Evolutionary conservation across 2,888 invertebrate species (phyloP), one percentile per base, ranked within the genome.

Genomic region (Timema podura): DNA sequence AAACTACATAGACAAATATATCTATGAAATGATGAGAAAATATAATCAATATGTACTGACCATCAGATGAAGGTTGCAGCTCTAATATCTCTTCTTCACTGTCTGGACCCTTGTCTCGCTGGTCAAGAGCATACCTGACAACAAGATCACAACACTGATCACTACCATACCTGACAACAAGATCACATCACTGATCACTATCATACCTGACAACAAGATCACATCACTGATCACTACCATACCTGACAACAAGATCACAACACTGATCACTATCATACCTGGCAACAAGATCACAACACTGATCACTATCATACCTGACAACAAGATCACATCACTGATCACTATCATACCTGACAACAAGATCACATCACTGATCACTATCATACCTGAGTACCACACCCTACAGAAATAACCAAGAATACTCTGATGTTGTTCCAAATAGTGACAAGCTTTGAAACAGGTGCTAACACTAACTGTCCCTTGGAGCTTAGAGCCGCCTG

Each of bases 111-210:
- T 78, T 75, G 74, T 82, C 83, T 65, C 75, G 76, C 73, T 79
- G 81, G 79, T 88, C 88, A 47, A 88, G 79, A 68, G 88, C 88
- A 82, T 79, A 86, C 78, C 85, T 83, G 69, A 70, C 73, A 70
- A 65, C 66, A 64, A 61, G 64, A 47, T 15, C 9, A 51, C 6
- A 48, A 65, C 13, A 48, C 15, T 54, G 16, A 61, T 13, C 44
- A 61, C 30, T 45, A 61, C 8, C 30, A 11, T 7, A 7, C 8
- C 6, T 57, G 9, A n/a, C n/a, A 7, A n/a, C 64, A 7, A 16
- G 64, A 64, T 30, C 64, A 64, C 51, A 51, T 51, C 51, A 49
- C 49, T 49, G 11, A 9, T 49, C 11, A 13, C 11, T 11, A 51
- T 51, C n/a, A 51, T 64, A 1, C 6, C 7, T 64, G 15, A 6